Evolutionary conservation across 1,140 invertebrate species (phyloP), one percentile per base, ranked within the genome.

Genomic region (Lithobius niger): DNA sequence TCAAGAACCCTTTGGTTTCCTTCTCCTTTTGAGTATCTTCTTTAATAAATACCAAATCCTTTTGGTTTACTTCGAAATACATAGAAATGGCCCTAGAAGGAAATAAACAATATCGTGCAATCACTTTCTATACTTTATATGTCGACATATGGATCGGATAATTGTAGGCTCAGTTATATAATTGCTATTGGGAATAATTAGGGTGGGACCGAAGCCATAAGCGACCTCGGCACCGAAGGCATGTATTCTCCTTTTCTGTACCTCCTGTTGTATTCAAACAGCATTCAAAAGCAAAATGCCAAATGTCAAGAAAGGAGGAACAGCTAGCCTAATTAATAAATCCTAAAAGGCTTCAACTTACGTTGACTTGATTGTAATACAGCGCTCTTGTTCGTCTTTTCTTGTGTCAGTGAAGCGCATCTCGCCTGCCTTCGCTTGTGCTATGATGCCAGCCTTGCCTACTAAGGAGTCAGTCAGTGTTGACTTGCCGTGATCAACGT

Each of bases 331-430:
- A n/a, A n/a, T n/a, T n/a, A n/a, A n/a, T n/a, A n/a, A n/a, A n/a
- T n/a, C n/a, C n/a, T n/a, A n/a, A n/a, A n/a, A n/a, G n/a, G n/a
- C n/a, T 40, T 40, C 18, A 10, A 10, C 88, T 84, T 78, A 95
- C 89, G 97, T 99, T 50, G 96, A 99, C 77, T 99, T 99, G 75
- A 99, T 99, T 69, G 97, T 99, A 74, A 99, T 99, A 71, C 97
- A 99, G 74, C 95, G 80, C 75, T 99, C 95, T 70, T 98, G 95
- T 74, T 98, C 95, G 78, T 99, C 97, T 73, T 99, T 98, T 60
- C 97, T 82, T 18, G 97, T 99, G 73, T 99, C 97, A 26, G 97
- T 99, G 71, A 99, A 99, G 59, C 97, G 80, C 3, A 92, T 97
- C 74, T 99, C 97, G 64, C 97, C 97, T 66, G 97, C 97, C 67